Evolutionary conservation across 2,797 vertebrate species (phyloP).

Genomic region (Ciconia nigra): DNA sequence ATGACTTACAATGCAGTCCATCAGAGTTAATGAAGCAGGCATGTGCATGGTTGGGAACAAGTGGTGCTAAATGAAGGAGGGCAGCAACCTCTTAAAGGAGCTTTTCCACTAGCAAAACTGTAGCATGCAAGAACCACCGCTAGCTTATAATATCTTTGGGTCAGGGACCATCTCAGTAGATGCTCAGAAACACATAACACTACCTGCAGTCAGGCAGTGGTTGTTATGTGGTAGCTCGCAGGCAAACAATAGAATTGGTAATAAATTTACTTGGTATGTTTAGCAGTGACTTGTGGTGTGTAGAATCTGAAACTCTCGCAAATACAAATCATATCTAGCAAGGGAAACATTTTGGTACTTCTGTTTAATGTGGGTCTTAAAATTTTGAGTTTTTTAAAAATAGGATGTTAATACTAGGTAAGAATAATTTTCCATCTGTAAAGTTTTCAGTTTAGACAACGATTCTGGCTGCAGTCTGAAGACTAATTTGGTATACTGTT

Average conservation of each 20-base stretch:
- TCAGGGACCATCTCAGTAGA: neutral
- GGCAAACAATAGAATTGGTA: neutral
- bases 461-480: neutral
- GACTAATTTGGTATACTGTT: neutral
- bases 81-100: neutral
- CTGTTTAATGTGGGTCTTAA: neutral
- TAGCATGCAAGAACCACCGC: accelerated
- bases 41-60: neutral
- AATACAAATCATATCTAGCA: neutral
- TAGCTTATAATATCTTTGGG: neutral
- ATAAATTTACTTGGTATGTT: neutral
- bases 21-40: neutral
- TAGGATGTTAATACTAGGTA: neutral
- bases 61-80: neutral
- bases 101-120: neutral
- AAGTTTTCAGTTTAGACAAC: neutral
- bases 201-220: neutral
- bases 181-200: neutral
- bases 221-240: neutral
- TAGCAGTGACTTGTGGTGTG: neutral
- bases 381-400: neutral
- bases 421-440: neutral
- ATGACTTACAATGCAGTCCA: neutral
- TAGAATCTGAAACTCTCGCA: neutral
- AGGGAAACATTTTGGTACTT: neutral